Conservation (phyloP, 1,140 invertebrate species). For the Zaprionus nigranus region DNA sequence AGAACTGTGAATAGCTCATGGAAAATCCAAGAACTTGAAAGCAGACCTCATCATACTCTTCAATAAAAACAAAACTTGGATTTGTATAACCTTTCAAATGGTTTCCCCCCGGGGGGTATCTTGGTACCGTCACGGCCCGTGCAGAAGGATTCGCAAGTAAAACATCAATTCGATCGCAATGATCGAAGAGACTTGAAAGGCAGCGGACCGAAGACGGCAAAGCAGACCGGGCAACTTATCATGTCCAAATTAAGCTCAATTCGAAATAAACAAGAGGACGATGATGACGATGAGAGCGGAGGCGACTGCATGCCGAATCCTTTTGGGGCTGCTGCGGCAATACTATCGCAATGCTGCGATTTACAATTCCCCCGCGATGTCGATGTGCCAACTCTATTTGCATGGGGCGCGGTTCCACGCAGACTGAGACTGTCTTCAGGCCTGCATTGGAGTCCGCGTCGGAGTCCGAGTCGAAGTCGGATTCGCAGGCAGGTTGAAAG, state of each 20-base stretch:
- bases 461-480: constrained; percentile 1
- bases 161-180: constrained; percentile 61
- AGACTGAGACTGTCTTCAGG: background rate
- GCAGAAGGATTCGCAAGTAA: constrained; percentile 48
- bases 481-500: constrained; percentile 1
- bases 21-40: background rate
- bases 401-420: constrained; percentile 38
- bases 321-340: background rate
- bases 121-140: too few relatives aligned
- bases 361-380: constrained; percentile 31
- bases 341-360: constrained; percentile 16
- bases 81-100: constrained; percentile 1
- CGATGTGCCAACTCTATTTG: constrained; percentile 69
- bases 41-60: background rate
- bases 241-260: constrained; percentile 81
- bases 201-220: constrained; percentile 50
- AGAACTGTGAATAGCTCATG: background rate
- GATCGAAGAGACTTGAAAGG: constrained; percentile 50
- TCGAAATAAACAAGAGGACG: constrained; percentile 72
- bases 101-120: background rate
- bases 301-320: background rate
- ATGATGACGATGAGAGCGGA: constrained; percentile 16
- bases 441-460: constrained; percentile 14
- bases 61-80: background rate
- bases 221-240: constrained; percentile 66